Evolutionary conservation across 2,888 invertebrate species (phyloP).

Genomic region (Cheilosia vernalis): DNA sequence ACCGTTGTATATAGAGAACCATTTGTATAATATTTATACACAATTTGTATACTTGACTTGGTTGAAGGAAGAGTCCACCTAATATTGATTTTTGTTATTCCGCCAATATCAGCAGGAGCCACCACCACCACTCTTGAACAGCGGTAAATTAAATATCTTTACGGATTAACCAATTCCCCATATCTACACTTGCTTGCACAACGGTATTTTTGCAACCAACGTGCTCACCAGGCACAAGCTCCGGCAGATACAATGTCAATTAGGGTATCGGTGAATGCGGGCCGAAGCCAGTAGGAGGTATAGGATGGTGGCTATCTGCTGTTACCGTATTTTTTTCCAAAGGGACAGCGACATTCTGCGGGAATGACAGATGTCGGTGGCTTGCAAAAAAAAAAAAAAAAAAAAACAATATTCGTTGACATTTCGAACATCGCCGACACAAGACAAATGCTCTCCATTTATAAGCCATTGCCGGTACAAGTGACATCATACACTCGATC

Average conservation of each 20-base stretch:
- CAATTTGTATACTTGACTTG: neutral
- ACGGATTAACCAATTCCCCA: slow-evolving; percentile 19
- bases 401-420: slow-evolving; percentile 39
- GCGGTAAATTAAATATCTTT: slow-evolving; percentile 71
- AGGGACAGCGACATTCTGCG: slow-evolving; percentile 58
- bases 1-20: too few species aligned
- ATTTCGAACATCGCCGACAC: slow-evolving; percentile 40
- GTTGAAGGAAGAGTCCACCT: slow-evolving; percentile 38
- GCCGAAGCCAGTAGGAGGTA: slow-evolving; percentile 20
- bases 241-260: slow-evolving; percentile 63
- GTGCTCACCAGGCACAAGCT: slow-evolving; percentile 43
- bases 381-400: neutral
- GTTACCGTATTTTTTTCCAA: slow-evolving; percentile 1
- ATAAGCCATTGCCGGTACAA: neutral
- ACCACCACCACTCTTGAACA: slow-evolving; percentile 21
- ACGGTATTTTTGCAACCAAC: slow-evolving; percentile 72
- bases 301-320: slow-evolving; percentile 7
- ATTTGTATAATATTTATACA: too few species aligned
- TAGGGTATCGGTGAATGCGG: slow-evolving; percentile 71
- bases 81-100: slow-evolving; percentile 70
- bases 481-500: neutral
- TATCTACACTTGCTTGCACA: slow-evolving; percentile 64
- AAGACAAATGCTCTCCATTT: slow-evolving; percentile 7
- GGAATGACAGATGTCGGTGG: slow-evolving; percentile 64
- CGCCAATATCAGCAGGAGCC: slow-evolving; percentile 50